A percentile compares a stretch with the other conserved stretches of the same genome.
Conservation (phyloP, 2,888 invertebrate species). For the Pseudococcus jackbeardsleyi region DNA sequence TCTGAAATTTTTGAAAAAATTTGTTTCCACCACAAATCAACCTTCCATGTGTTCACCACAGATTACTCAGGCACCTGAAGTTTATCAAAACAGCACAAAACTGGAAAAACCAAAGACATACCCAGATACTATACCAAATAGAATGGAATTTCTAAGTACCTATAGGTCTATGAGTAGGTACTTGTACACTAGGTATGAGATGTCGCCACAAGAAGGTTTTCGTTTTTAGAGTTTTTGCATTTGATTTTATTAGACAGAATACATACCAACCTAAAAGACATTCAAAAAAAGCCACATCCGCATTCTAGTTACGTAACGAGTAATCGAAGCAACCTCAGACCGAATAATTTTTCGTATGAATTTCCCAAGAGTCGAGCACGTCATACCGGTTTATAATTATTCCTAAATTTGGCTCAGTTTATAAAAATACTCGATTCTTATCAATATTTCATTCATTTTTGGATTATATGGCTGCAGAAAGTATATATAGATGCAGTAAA, state of each 20-base stretch:
- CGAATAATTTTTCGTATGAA: not conserved
- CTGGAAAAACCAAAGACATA: not conserved
- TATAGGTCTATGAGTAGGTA: not conserved
- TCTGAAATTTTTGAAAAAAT: not conserved
- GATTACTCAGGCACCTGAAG: not conserved
- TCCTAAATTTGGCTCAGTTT: conserved; percentile 12
- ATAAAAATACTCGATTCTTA: not conserved
- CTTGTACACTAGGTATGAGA: not conserved
- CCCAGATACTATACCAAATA: not conserved
- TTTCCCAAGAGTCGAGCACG: not conserved
- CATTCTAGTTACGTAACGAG: conserved; percentile 24
- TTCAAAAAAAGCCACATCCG: conserved; percentile 49
- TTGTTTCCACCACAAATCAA: not conserved
- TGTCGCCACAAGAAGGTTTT: not conserved
- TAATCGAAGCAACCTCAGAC: not conserved
- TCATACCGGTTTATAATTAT: conserved; percentile 49
- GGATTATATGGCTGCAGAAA: not conserved
- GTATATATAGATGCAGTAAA: no score
- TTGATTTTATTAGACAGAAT: not conserved
- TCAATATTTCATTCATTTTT: not conserved
- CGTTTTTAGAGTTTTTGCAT: not conserved
- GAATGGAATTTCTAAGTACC: not conserved
- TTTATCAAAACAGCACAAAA: not conserved
- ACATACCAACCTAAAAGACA: not conserved
- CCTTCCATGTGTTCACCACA: not conserved